These are phyloP conservation scores for Hydractinia echinata DNA, from an alignment of 30 jellyfish, hydroid and myxozoan species.

Conservation along the genomic window DNA sequence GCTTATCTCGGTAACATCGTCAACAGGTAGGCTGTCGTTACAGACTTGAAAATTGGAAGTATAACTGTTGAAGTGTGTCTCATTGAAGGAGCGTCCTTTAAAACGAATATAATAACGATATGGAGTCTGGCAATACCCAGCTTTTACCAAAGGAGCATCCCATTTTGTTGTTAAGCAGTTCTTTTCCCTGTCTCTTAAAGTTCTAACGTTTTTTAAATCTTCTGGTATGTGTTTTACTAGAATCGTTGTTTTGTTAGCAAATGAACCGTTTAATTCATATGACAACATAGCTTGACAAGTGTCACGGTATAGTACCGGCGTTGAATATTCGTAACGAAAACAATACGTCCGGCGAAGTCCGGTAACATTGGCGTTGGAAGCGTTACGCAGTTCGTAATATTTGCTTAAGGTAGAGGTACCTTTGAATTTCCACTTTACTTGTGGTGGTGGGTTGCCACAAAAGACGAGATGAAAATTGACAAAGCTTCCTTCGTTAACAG, in stretches of 20 bases:
- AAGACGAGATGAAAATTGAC: not conserved
- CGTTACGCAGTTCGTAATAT: too few species aligned
- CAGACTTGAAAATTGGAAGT: not conserved
- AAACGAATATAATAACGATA: not conserved
- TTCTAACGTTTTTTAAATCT: not conserved
- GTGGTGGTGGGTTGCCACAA: slow-evolving; percentile 23
- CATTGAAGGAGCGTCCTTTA: not conserved
- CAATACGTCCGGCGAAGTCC: not conserved
- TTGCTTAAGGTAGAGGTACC: not conserved
- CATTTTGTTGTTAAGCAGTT: slow-evolving; percentile 15
- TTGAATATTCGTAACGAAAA: not conserved
- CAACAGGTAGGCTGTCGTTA: not conserved
- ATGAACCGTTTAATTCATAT: not conserved
- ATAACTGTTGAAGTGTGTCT: not conserved
- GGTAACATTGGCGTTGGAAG: not conserved
- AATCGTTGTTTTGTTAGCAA: not conserved
- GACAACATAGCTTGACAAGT: not conserved
- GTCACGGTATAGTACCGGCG: not conserved
- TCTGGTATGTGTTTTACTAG: not conserved
- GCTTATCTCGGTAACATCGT: not conserved
- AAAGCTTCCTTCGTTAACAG: not conserved
- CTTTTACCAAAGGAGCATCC: slow-evolving; percentile 8
- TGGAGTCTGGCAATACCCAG: not conserved
- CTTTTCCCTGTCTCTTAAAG: not conserved
- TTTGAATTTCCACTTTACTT: not conserved